Evolutionary conservation across 1,140 invertebrate genomes (phyloP).

Genomic region (Zaprionus vittiger): DNA sequence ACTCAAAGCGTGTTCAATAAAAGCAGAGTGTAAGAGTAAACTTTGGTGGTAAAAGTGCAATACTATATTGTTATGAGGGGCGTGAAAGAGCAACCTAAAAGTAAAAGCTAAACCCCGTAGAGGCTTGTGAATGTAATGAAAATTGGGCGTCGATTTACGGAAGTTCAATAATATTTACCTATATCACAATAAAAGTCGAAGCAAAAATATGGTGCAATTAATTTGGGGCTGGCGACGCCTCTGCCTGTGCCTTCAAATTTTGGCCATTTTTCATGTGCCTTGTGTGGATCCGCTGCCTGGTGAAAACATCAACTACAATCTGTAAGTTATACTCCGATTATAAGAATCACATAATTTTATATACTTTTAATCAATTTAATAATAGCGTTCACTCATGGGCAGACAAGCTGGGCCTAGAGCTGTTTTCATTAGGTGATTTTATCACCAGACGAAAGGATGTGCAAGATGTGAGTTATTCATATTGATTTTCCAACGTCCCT

Average conservation of each 20-base stretch:
- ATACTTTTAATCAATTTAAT: not conserved
- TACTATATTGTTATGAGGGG: conserved; percentile 1
- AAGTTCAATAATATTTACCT: not conserved
- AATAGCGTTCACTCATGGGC: conserved; percentile 89
- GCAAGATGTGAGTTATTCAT: conserved; percentile 86
- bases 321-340: conserved; percentile 57
- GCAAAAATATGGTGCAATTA: conserved; percentile 34
- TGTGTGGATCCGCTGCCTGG: conserved; percentile 58
- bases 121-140: not conserved
- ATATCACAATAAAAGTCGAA: conserved; percentile 8
- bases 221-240: conserved; percentile 65
- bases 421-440: conserved; percentile 89
- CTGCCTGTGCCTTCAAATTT: conserved; percentile 60
- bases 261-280: conserved; percentile 59
- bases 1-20: not conserved
- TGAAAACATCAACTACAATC: conserved; percentile 83
- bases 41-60: not conserved
- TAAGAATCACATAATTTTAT: conserved; percentile 7
- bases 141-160: not conserved
- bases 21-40: not conserved
- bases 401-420: conserved; percentile 89
- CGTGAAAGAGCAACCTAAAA: not conserved
- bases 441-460: conserved; percentile 90
- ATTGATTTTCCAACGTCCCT: conserved; percentile 72
- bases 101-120: not conserved